Evolutionary conservation across 2,113 vertebrate species (phyloP).

Genomic region (Mormyrus lacerda): DNA sequence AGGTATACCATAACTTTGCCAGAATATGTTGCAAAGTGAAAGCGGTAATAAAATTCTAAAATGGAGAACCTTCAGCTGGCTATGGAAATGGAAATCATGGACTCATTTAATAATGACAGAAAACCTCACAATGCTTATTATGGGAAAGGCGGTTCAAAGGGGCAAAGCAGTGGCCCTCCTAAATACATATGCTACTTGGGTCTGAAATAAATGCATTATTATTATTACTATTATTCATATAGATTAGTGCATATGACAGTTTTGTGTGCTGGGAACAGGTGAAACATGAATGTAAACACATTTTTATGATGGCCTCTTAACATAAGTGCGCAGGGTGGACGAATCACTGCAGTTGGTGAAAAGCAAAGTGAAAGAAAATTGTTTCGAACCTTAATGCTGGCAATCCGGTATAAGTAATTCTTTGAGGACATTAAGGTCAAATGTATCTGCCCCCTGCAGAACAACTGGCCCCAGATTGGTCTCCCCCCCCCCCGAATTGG

Average conservation of each 20-base stretch:
- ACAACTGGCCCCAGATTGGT: not conserved
- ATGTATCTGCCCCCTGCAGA: not conserved
- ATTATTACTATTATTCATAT: not conserved
- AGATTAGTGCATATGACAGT: not conserved
- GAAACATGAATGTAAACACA: not conserved
- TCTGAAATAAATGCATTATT: not conserved
- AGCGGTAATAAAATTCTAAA: not conserved
- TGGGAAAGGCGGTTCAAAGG: not conserved
- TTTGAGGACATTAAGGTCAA: not conserved
- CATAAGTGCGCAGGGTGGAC: not conserved
- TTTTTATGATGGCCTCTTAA: not conserved
- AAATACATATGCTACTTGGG: not conserved
- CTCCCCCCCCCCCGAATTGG: not conserved
- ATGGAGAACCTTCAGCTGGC: not conserved
- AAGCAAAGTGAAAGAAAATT: not conserved
- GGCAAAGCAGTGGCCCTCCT: not conserved
- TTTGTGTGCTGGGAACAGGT: not conserved
- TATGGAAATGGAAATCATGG: not conserved
- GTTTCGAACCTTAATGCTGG: not conserved
- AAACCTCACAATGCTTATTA: not conserved
- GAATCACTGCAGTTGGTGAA: not conserved
- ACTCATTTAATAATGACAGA: not conserved
- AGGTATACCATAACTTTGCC: not conserved
- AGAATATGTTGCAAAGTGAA: not conserved
- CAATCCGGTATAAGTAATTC: not conserved